Conservation (phyloP, 2,113 vertebrate species). For the Rynchops niger region DNA sequence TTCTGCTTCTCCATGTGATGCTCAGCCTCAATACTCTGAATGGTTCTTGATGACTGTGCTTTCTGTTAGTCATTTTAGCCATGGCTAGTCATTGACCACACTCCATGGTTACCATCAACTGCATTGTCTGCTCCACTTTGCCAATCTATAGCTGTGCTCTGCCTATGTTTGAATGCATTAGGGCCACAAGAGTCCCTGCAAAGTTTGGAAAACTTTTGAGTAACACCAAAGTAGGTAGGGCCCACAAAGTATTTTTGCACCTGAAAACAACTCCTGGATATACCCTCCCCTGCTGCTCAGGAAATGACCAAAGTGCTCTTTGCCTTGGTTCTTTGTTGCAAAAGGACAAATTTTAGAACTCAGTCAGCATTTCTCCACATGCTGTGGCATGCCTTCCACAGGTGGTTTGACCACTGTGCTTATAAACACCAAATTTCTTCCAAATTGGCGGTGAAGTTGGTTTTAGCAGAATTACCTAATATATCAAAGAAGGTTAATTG, state of each 20-base stretch:
- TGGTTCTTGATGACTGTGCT: not conserved
- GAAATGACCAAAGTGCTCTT: not conserved
- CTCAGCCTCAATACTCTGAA: not conserved
- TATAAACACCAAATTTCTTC: not conserved
- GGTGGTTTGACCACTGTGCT: not conserved
- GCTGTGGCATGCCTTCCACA: not conserved
- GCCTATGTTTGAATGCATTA: not conserved
- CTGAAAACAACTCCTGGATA: not conserved
- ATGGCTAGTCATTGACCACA: not conserved
- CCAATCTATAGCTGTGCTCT: not conserved
- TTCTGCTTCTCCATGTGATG: not conserved
- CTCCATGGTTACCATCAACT: not conserved
- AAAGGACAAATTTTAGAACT: not conserved
- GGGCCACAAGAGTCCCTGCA: not conserved
- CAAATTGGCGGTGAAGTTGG: fast-evolving
- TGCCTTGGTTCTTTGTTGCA: fast-evolving
- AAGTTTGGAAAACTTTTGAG: not conserved
- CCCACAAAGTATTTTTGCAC: not conserved
- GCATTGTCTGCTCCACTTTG: not conserved
- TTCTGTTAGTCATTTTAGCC: not conserved
- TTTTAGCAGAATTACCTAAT: not conserved
- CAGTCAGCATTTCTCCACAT: not conserved
- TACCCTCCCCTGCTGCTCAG: not conserved
- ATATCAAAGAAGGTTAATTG: not conserved
- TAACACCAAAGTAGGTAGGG: not conserved